phyloP scores from a whole-genome alignment of 2,797 vertebrate genomes.

The Luscinia luscinia region DNA sequence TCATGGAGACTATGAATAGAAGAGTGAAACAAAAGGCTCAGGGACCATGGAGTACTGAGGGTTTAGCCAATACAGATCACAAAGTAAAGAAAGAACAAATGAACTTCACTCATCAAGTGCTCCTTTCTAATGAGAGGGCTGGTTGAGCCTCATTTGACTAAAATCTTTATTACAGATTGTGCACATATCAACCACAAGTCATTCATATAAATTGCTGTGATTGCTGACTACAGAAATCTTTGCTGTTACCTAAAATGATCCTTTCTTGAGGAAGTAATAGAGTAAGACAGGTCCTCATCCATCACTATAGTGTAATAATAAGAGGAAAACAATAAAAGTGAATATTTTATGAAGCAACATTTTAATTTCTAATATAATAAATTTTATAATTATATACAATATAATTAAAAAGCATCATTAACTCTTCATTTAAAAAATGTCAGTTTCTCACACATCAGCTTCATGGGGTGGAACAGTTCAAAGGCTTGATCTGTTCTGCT shows the following conservation, averaged over 20 bases:
- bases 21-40: background rate
- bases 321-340: background rate
- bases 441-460: background rate
- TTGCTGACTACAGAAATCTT: background rate
- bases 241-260: background rate
- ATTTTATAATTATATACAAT: background rate
- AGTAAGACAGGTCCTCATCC: background rate
- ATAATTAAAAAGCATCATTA: background rate
- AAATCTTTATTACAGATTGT: conserved; percentile 39
- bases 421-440: background rate
- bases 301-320: background rate
- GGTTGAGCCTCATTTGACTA: conserved; percentile 14
- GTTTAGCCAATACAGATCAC: background rate
- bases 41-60: background rate
- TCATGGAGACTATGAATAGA: background rate
- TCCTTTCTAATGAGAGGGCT: conserved; percentile 20
- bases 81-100: conserved; percentile 2
- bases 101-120: background rate
- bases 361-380: background rate
- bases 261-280: background rate
- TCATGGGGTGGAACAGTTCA: background rate
- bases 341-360: background rate
- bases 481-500: background rate
- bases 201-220: background rate
- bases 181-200: background rate